Conservation (phyloP, 2,888 invertebrate species). For the Eretmocerus hayati region DNA sequence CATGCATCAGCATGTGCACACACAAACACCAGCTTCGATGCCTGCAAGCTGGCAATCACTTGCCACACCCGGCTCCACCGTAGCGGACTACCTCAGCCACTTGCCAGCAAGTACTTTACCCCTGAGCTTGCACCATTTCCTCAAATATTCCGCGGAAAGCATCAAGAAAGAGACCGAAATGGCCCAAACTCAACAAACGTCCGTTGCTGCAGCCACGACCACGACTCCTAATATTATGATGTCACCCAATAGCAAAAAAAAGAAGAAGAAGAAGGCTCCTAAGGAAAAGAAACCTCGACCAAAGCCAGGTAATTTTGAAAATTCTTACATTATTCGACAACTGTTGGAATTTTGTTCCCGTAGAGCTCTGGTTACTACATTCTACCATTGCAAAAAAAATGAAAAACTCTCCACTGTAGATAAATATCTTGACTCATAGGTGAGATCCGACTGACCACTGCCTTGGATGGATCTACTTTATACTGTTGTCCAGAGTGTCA, state of each 20-base stretch:
- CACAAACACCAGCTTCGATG: constrained; percentile 48
- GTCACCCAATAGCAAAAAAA: constrained; percentile 55
- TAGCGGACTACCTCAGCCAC: constrained; percentile 78
- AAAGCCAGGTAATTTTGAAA: constrained; percentile 71
- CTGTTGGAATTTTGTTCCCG: not conserved
- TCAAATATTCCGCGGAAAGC: constrained; percentile 73
- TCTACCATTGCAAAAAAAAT: too few relatives aligned
- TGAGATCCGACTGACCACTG: constrained; percentile 35
- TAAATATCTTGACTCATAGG: constrained; percentile 4
- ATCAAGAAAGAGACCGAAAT: constrained; percentile 64
- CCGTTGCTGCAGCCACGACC: constrained; percentile 44
- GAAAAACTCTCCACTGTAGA: too few relatives aligned
- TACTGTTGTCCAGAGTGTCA: constrained; percentile 86
- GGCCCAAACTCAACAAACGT: constrained; percentile 48
- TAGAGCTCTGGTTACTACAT: too few relatives aligned
- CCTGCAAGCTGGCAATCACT: constrained; percentile 66
- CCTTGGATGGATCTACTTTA: constrained; percentile 73
- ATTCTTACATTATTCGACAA: not conserved
- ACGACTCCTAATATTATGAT: constrained; percentile 39
- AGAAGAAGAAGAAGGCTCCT: constrained; percentile 70
- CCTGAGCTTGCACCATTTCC: constrained; percentile 72
- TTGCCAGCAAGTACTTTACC: constrained; percentile 68
- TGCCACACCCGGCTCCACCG: constrained; percentile 67
- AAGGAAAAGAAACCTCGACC: constrained; percentile 78
- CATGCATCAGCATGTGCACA: constrained; percentile 37